Conservation (phyloP, 2,888 invertebrate species). For the Meta bourneti region DNA sequence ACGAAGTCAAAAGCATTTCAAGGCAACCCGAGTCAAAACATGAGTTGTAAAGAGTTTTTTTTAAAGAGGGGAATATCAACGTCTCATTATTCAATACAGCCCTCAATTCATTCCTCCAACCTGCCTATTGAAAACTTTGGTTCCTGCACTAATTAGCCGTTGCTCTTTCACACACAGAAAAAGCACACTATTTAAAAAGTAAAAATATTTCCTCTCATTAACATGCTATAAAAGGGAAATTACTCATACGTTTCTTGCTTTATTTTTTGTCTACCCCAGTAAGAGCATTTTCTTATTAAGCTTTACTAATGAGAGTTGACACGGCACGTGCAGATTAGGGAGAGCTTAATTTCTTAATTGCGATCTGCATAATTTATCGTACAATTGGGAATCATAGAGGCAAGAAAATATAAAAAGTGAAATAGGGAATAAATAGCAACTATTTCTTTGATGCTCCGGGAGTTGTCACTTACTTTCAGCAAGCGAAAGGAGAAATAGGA, state of each 20-base stretch:
- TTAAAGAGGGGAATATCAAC: background rate
- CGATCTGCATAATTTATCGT: slow-evolving; percentile 57
- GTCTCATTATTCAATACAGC: slow-evolving; percentile 31
- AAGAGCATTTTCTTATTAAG: slow-evolving; percentile 59
- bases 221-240: slow-evolving; percentile 62
- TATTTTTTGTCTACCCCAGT: background rate
- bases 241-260: slow-evolving; percentile 40
- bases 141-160: slow-evolving; percentile 59
- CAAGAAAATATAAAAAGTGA: slow-evolving; percentile 10
- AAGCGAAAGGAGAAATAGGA: background rate
- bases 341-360: slow-evolving; percentile 68
- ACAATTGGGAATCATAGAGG: slow-evolving; percentile 21
- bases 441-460: slow-evolving; percentile 60
- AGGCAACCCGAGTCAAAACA: background rate
- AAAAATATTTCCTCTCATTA: slow-evolving; percentile 68
- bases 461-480: slow-evolving; percentile 50
- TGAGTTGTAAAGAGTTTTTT: background rate
- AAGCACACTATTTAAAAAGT: slow-evolving; percentile 29
- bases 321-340: slow-evolving; percentile 47
- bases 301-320: slow-evolving; percentile 55
- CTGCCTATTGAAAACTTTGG: slow-evolving; percentile 18
- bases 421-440: slow-evolving; percentile 28
- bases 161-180: slow-evolving; percentile 33
- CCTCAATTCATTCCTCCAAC: slow-evolving; percentile 14
- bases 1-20: slow-evolving; percentile 25